These are phyloP conservation scores for Tapera naevia DNA, from an alignment of 2,797 vertebrate species.

Conservation along the genomic window DNA sequence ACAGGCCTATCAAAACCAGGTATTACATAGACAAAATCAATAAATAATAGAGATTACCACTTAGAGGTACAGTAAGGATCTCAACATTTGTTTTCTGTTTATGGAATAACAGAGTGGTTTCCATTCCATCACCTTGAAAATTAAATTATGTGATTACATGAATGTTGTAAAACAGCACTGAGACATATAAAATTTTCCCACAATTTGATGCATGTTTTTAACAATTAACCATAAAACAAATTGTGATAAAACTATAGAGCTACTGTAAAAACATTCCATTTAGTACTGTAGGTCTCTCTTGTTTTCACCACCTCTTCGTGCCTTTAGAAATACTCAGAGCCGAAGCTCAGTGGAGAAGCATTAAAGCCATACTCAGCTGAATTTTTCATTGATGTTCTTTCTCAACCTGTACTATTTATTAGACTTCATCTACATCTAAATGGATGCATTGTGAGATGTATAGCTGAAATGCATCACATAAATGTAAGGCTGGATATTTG, in stretches of 20 bases:
- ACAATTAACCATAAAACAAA: neutral
- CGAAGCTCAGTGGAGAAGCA: neutral
- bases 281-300: neutral
- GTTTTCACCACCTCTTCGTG: neutral
- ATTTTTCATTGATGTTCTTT: neutral
- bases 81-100: slow-evolving; percentile 37
- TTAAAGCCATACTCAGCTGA: neutral
- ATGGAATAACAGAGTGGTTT: slow-evolving; percentile 22
- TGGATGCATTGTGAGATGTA: neutral
- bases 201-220: slow-evolving; percentile 1
- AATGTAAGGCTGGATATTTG: neutral
- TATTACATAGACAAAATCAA: slow-evolving; percentile 57
- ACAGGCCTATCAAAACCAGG: slow-evolving; percentile 36
- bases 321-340: neutral
- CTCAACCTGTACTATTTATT: neutral
- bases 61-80: slow-evolving; percentile 24
- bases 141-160: slow-evolving; percentile 2
- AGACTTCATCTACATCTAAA: neutral
- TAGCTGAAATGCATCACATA: neutral
- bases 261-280: neutral
- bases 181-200: neutral
- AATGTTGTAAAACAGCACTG: neutral
- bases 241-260: neutral
- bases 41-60: slow-evolving; percentile 47
- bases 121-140: slow-evolving; percentile 3